phyloP scores from a whole-genome alignment of 2,888 invertebrate species.

The Lepidocyrtoides sp. region DNA sequence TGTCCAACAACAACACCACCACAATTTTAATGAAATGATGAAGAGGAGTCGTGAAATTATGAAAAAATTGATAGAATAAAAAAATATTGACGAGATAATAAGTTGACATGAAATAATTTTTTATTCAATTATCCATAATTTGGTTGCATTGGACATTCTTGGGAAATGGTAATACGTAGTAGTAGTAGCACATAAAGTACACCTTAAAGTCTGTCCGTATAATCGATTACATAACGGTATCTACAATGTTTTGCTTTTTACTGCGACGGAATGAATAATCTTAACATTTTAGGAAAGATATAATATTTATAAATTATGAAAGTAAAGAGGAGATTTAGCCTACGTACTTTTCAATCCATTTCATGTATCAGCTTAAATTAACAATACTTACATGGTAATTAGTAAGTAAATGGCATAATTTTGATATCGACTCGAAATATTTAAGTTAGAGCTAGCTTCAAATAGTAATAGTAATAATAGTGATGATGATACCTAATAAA shows the following conservation, averaged over 20 bases:
- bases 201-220: too few relatives aligned
- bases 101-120: conserved; percentile 45
- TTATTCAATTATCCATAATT: conserved; percentile 39
- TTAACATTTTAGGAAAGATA: not conserved
- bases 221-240: not conserved
- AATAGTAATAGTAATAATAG: not conserved
- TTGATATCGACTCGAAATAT: not conserved
- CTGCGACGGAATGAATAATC: conserved; percentile 7
- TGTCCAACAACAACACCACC: not conserved
- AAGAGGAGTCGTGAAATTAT: not conserved
- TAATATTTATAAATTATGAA: too few relatives aligned
- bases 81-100: conserved; percentile 11
- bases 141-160: not conserved
- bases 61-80: not conserved
- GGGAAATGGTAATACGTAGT: conserved; percentile 1
- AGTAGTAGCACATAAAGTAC: too few relatives aligned
- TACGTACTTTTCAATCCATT: not conserved
- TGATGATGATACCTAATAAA: too few relatives aligned
- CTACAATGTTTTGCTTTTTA: not conserved
- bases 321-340: not conserved
- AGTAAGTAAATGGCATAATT: conserved; percentile 8
- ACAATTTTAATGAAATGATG: not conserved
- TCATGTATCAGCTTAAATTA: not conserved
- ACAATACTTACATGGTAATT: not conserved
- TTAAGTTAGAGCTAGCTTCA: not conserved